phyloP scores from a whole-genome alignment of 1,140 invertebrate species.

The Drosophila nigrodunni region DNA sequence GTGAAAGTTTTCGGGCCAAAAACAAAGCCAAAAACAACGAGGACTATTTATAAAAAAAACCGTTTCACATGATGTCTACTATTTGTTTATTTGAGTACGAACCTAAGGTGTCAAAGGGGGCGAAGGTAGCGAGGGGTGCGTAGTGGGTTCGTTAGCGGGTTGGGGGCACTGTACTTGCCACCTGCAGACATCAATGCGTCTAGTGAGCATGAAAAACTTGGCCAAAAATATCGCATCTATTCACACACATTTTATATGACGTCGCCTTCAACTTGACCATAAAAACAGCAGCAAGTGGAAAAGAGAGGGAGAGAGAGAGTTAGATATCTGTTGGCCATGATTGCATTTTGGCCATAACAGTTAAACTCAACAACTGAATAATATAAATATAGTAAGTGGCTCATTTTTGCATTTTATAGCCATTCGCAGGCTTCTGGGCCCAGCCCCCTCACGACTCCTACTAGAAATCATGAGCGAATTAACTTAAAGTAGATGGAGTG shows the following conservation, averaged over 20 bases:
- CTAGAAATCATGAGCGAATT: constrained; percentile 24
- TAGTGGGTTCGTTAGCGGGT: not conserved
- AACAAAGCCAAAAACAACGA: constrained; percentile 59
- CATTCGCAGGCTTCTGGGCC: constrained; percentile 22
- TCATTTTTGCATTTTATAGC: constrained; percentile 17
- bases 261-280: constrained; percentile 47
- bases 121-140: not conserved
- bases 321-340: constrained; percentile 1
- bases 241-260: constrained; percentile 51
- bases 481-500: not conserved
- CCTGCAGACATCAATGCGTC: constrained; percentile 64
- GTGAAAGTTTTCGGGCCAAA: constrained; percentile 69
- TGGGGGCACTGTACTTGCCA: constrained; percentile 43
- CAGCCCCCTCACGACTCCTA: constrained; percentile 65
- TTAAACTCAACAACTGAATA: constrained; percentile 11
- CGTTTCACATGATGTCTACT: constrained; percentile 60
- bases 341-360: constrained; percentile 31
- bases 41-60: constrained; percentile 69
- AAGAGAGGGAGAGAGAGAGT: not conserved
- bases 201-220: constrained; percentile 60
- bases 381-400: constrained; percentile 21
- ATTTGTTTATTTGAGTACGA: constrained; percentile 38
- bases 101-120: not conserved
- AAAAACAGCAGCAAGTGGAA: not conserved
- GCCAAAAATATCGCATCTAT: constrained; percentile 67